Evolutionary conservation across 2,113 vertebrate species (phyloP), one percentile per base, ranked within the genome.

Genomic region (Leptosomus discolor): DNA sequence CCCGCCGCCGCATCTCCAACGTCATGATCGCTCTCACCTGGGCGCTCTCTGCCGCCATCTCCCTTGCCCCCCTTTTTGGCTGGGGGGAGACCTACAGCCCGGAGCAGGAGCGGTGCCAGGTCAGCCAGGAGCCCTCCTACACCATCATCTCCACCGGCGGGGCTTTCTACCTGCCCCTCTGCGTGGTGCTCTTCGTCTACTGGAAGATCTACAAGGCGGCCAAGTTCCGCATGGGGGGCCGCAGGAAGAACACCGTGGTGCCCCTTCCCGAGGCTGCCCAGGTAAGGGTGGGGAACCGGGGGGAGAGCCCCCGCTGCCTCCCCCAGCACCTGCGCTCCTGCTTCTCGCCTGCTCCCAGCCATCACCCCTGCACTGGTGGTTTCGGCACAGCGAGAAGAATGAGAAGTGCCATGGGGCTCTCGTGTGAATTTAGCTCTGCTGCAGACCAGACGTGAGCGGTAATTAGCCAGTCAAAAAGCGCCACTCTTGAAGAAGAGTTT

Each of bases 121-220:
- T 99, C 92, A 99, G 99, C 98, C 99, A 99, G 78, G 99, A 99
- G 81, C 99, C 99, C 1, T 99, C 98, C 78, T 99, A 99, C 96
- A 98, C 99, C 5, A 98, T 99, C 86, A 98, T 99, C 97, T 99
- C 99, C 94, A 99, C 99, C 9, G 98, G 99, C 12, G 99, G 99
- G 7, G 99, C 99, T 1, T 99, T 99, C 97, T 99, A 99, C 93
- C 97, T 99, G 92, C 99, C 99, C 1, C 99, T 99, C n/a, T 99
- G 99, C 6, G 99, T 99, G 79, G 99, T 99, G 85, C 98, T 99
- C 11, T 99, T 99, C 12, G 99, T 99, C 68, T 99, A 99, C 94
- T 99, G 99, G 99, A 99, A 98, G 98, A 99, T 99, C 97, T 99
- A 99, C 98, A 99, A 99, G 97, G 99, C 99, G 0, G 99, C 99